Percentiles rank a stretch among this genome's conserved stretches.
Conservation (phyloP, 2,797 vertebrate genomes). For the Rhabdophis nuchalis region DNA sequence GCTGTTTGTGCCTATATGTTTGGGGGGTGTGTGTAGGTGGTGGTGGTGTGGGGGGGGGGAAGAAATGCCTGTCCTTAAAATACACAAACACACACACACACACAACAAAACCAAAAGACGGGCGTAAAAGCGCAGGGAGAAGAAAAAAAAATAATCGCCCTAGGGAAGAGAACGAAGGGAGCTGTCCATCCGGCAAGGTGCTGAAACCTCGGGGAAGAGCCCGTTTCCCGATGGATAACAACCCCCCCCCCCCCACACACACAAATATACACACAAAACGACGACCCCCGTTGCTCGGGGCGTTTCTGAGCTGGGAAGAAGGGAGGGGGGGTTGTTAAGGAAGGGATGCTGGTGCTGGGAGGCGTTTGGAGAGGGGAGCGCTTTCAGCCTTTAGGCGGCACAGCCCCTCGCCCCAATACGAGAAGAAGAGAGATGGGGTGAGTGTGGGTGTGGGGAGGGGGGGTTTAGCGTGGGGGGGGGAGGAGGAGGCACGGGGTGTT, state of each 20-base stretch:
- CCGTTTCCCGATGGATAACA: neutral
- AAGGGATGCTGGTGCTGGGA: too few relatives aligned
- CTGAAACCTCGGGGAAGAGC: slow-evolving; percentile 37
- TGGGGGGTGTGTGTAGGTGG: neutral
- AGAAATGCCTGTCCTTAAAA: too few relatives aligned
- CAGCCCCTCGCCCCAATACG: neutral
- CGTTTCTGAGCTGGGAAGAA: neutral
- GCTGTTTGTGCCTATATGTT: neutral
- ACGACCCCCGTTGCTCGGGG: neutral
- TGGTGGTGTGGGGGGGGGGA: neutral
- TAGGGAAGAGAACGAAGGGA: slow-evolving; percentile 32
- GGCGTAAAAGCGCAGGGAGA: neutral
- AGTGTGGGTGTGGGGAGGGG: too few relatives aligned
- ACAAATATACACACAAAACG: too few relatives aligned
- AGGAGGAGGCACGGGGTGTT: neutral
- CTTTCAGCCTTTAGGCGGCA: neutral
- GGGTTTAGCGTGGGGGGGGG: neutral
- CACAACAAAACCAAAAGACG: neutral
- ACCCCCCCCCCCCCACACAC: too few relatives aligned
- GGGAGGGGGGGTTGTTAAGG: too few relatives aligned
- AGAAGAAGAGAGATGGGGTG: too few relatives aligned
- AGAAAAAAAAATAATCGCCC: neutral
- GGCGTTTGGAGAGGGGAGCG: neutral
- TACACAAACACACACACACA: neutral
- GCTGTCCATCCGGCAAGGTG: slow-evolving; percentile 68